Evolutionary conservation across 2,888 invertebrate species (phyloP).

Genomic region (Xylota sylvarum): DNA sequence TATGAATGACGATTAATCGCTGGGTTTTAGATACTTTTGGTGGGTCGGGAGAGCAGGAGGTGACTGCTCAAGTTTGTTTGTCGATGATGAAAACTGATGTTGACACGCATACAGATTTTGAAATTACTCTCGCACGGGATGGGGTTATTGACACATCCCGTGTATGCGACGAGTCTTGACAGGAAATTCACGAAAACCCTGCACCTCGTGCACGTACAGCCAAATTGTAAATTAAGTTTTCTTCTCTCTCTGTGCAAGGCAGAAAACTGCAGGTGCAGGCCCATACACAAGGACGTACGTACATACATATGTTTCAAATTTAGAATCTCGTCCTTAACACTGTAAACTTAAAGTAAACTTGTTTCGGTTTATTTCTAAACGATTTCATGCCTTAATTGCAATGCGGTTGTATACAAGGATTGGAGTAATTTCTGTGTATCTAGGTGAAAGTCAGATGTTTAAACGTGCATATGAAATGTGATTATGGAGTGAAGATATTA

Average conservation of each 20-base stretch:
- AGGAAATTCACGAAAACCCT: background rate
- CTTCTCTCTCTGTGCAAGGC: background rate
- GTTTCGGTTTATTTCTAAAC: slow-evolving; percentile 24
- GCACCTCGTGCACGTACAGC: background rate
- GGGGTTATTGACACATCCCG: slow-evolving; percentile 18
- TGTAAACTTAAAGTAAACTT: background rate
- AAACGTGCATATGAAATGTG: slow-evolving; percentile 32
- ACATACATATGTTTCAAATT: background rate
- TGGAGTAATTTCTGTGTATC: background rate
- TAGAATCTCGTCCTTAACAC: background rate
- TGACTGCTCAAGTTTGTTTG: background rate
- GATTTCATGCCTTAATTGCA: slow-evolving; percentile 40
- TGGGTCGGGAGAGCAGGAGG: background rate
- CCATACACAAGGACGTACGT: background rate
- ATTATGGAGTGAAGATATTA: slow-evolving; percentile 24
- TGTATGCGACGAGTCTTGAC: background rate
- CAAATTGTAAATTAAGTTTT: slow-evolving; percentile 34
- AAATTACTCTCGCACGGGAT: slow-evolving; percentile 10
- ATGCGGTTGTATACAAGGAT: background rate
- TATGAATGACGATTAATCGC: slow-evolving; percentile 1
- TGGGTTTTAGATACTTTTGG: background rate
- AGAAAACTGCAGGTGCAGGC: slow-evolving; percentile 4
- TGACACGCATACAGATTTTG: slow-evolving; percentile 29
- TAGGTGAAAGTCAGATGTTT: slow-evolving; percentile 24
- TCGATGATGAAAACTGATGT: slow-evolving; percentile 12